Evolutionary conservation across 2,113 vertebrate genomes (phyloP), one percentile per base, ranked within the genome.

Genomic region (Lamprotornis superbus): DNA sequence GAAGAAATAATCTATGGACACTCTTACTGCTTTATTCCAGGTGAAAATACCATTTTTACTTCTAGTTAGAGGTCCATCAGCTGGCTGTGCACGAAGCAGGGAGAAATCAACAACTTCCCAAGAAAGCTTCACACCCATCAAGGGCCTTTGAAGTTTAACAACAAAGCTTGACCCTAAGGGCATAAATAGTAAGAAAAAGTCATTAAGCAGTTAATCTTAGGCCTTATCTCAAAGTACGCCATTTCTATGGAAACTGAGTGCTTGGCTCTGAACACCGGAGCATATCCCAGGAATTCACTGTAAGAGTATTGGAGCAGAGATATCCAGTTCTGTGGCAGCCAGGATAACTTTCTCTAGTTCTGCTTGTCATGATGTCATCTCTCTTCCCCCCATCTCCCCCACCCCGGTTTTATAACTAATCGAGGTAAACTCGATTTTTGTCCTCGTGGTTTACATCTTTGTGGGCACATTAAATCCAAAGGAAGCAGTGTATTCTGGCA

Each of bases 221-320:
- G 40, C 70, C 60, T 93, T 95, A 88, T 88, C 89, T 94, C 75
- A 42, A 86, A 52, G 53, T 70, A 15, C 50, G 88, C 39, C 63
- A n/a, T 93, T 78, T 83, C 92, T 89, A 55, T 85, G 85, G 94
- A 83, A 89, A 92, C 83, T 5, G 67, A 73, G 59, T 42, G 10
- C 53, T 92, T 94, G 88, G 63, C 92, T 93, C 59, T 50, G 85
- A 77, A 69, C 1, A 9, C 31, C 0, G 2, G 44, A 77, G 53
- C 40, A 5, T 28, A 53, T 60, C 28, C 23, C 3, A 56, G 69
- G 55, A 91, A 52, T 77, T 71, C 77, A 10, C 4, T 74, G 57
- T 59, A 6, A 56, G 50, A 57, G 37, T 46, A 11, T 4, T 71
- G 71, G 63, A 93, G 70, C 67, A 53, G 63, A 57, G 42, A 35